Evolutionary conservation across 1,140 invertebrate species (phyloP).

Genomic region (Pinna nobilis): DNA sequence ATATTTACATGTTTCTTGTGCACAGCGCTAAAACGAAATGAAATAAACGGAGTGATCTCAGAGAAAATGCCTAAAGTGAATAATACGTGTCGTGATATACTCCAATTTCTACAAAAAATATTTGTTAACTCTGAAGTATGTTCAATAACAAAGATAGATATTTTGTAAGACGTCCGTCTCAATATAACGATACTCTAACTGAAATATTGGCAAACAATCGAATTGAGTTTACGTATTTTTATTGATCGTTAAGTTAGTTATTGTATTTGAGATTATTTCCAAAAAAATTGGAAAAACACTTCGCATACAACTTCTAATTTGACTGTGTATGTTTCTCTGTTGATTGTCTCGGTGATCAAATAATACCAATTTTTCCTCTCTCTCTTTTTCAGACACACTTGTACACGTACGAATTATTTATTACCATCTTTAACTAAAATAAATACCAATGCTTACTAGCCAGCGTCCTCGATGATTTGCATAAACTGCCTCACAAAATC

Average conservation of each 20-base stretch:
- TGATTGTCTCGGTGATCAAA: too few species aligned
- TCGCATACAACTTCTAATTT: neutral
- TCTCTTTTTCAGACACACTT: too few species aligned
- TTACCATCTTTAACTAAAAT: too few species aligned
- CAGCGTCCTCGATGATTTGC: constrained; percentile 93
- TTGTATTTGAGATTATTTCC: neutral
- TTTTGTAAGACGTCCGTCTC: too few species aligned
- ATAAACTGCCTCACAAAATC: constrained; percentile 95
- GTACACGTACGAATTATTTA: too few species aligned
- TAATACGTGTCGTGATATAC: neutral
- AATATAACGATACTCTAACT: too few species aligned
- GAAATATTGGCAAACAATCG: too few species aligned
- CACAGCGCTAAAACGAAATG: constrained; percentile 51
- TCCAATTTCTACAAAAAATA: neutral
- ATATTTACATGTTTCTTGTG: constrained; percentile 73
- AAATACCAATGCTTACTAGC: constrained; percentile 77
- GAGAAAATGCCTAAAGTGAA: neutral
- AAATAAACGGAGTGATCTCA: neutral
- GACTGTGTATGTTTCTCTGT: neutral
- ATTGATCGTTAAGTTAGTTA: too few species aligned
- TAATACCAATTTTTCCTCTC: too few species aligned
- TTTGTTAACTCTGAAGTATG: too few species aligned
- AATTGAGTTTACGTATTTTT: too few species aligned
- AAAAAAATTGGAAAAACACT: neutral
- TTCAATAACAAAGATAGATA: too few species aligned